phyloP scores from a whole-genome alignment of 2,797 vertebrate genomes.

The Brachymystax lenok region DNA sequence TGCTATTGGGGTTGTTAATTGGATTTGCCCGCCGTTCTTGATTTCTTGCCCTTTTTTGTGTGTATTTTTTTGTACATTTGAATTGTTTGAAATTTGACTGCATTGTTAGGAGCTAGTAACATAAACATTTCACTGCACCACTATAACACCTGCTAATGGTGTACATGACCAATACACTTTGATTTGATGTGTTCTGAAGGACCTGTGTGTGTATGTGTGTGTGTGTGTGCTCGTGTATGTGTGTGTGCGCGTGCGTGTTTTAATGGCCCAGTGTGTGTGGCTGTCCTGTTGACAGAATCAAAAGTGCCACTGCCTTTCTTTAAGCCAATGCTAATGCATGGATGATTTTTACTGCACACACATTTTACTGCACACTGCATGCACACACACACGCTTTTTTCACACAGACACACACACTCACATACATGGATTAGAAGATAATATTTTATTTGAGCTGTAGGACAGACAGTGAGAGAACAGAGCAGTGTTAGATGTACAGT shows the following conservation, averaged over 20 bases:
- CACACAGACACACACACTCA: neutral
- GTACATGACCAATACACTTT: no score
- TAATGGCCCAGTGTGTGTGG: neutral
- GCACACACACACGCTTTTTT: neutral
- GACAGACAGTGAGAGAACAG: neutral
- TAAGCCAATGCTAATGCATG: conserved; percentile 19
- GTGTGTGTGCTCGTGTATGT: neutral
- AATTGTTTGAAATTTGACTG: no score
- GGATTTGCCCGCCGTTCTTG: no score
- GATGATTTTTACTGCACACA: neutral
- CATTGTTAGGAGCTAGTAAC: no score
- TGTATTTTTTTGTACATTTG: no score
- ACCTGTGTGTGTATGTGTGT: neutral
- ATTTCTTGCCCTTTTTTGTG: no score
- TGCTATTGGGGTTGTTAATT: no score
- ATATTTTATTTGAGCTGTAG: no score
- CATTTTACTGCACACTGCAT: neutral
- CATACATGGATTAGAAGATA: no score
- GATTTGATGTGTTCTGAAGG: neutral
- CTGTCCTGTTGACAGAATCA: conserved; percentile 13
- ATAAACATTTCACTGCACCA: no score
- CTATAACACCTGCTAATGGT: no score
- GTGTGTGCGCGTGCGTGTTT: conserved; percentile 1
- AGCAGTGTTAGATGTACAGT: no score
- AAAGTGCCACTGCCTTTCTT: conserved; percentile 10